These are phyloP conservation scores for Hoplostethus mediterraneus DNA, from an alignment of 2,797 vertebrate species.

Conservation along the genomic window DNA sequence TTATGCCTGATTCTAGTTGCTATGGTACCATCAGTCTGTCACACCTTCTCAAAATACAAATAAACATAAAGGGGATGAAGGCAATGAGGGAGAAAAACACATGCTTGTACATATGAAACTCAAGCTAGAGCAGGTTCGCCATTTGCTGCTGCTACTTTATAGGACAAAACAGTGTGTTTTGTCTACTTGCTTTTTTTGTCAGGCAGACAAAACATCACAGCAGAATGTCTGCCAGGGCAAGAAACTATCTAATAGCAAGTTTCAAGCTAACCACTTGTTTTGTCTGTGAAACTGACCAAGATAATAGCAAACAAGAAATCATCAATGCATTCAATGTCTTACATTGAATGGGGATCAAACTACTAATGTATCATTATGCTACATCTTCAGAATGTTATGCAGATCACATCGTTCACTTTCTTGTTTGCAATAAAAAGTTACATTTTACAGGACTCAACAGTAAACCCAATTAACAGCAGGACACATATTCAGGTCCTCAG, in stretches of 20 bases:
- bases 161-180: constrained; percentile 8
- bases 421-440: background rate
- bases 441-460: background rate
- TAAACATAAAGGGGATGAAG: constrained; percentile 55
- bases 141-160: constrained; percentile 7
- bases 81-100: constrained; percentile 21
- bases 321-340: too few relatives aligned
- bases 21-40: constrained; percentile 55
- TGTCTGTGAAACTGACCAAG: too few relatives aligned
- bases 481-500: constrained; percentile 5
- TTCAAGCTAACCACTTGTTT: too few relatives aligned
- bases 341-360: too few relatives aligned
- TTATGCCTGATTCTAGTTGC: constrained; percentile 65
- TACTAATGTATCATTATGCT: too few relatives aligned
- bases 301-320: too few relatives aligned
- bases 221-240: constrained; percentile 1
- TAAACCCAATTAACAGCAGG: constrained; percentile 7
- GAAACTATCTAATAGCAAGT: background rate
- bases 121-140: constrained; percentile 8
- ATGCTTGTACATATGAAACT: constrained; percentile 14
- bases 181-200: background rate
- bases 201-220: constrained; percentile 10
- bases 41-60: constrained; percentile 64
- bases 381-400: too few relatives aligned
- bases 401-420: too few relatives aligned